Percentiles rank a stretch among this genome's conserved stretches.
phyloP scores from a whole-genome alignment of 2,888 invertebrate species.

The Melinopterus prodromus region DNA sequence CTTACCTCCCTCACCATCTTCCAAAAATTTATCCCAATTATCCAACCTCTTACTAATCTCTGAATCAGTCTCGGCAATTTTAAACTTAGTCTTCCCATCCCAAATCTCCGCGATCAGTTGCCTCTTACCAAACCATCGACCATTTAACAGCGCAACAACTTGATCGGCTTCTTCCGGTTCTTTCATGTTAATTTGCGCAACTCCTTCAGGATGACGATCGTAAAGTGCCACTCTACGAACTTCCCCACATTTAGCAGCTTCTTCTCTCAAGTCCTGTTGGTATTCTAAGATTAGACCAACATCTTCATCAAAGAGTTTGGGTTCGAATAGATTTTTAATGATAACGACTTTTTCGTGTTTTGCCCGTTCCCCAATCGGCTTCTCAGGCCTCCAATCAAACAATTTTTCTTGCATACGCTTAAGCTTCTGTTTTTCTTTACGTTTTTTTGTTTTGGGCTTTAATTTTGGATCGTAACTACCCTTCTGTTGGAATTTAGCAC shows the following conservation, averaged over 20 bases:
- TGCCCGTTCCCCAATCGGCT: conserved; percentile 82
- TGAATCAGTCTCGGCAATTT: conserved; percentile 89
- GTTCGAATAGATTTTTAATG: conserved; percentile 91
- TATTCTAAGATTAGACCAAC: conserved; percentile 90
- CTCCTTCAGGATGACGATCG: conserved; percentile 94
- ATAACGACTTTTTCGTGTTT: conserved; percentile 93
- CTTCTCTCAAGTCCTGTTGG: conserved; percentile 88
- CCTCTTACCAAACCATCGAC: conserved; percentile 89
- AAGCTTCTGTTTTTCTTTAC: conserved; percentile 88
- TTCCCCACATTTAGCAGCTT: conserved; percentile 90
- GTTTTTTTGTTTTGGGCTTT: conserved; percentile 90
- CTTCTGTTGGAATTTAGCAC: conserved; percentile 94
- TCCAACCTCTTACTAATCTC: conserved; percentile 82
- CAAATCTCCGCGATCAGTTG: conserved; percentile 88
- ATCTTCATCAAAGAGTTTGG: conserved; percentile 88
- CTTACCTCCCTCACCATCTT: conserved; percentile 59
- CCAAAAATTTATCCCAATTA: conserved; percentile 89
- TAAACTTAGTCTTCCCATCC: conserved; percentile 92
- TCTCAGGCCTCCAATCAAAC: conserved; percentile 97
- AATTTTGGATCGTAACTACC: conserved; percentile 92
- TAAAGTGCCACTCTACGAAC: conserved; percentile 91
- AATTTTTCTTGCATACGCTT: conserved; percentile 93
- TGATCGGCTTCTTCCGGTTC: conserved; percentile 92
- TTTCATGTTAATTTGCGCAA: conserved; percentile 90
- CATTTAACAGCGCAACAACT: conserved; percentile 86